phyloP scores from a whole-genome alignment of 2,113 vertebrate species.

The Syngnathus floridae region DNA sequence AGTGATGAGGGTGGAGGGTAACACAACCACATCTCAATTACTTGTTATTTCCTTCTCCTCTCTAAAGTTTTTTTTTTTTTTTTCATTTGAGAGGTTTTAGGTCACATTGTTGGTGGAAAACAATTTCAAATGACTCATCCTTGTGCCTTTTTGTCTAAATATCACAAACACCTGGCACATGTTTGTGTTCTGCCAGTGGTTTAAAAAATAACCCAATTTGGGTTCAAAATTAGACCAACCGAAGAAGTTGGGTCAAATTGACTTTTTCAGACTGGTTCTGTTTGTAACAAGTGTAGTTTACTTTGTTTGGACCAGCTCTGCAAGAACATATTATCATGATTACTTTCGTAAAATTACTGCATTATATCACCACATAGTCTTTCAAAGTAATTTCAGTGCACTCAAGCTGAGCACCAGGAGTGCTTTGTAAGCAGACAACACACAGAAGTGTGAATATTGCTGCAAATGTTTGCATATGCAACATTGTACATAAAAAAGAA shows the following conservation, averaged over 20 bases:
- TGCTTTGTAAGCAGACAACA: not conserved
- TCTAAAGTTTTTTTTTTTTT: no score
- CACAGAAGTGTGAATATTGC: not conserved
- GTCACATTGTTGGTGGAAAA: no score
- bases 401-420: not conserved
- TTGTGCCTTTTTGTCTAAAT: no score
- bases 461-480: not conserved
- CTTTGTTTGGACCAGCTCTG: not conserved
- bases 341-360: not conserved
- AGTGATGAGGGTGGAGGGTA: no score
- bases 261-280: not conserved
- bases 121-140: no score
- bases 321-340: not conserved
- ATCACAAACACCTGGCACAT: no score
- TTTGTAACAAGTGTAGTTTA: not conserved
- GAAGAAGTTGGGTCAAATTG: not conserved
- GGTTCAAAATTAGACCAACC: no score
- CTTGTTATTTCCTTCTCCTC: no score
- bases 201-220: no score
- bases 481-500: not conserved
- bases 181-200: no score
- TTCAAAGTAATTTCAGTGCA: not conserved
- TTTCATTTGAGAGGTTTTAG: no score
- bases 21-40: no score
- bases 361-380: not conserved